Base-by-base conservation (phyloP, 2,888 invertebrate species). In the Amphipoea lucens region DNA sequence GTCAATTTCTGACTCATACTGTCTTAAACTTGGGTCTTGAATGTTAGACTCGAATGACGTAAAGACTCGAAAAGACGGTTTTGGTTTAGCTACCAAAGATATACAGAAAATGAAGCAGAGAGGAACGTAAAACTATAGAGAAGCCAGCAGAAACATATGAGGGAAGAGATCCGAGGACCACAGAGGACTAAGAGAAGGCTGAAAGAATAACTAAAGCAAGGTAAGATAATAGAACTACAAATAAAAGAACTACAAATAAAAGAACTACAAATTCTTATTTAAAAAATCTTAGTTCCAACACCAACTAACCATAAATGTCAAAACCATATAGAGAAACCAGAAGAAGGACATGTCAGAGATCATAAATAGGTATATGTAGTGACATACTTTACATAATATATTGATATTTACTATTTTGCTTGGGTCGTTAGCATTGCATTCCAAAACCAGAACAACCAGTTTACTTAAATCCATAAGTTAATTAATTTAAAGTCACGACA, bases 351-450 rank as follows among this genome's bases (percentile, higher is more conserved):
- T 57, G 57, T 23, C 57, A 57, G n/a, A 57, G 36, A 54, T 36
- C 11, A 45, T 45, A 62, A 62, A 77, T 45, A 45, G 2, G 45
- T 45, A 3, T 12, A 45, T 12, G 0, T 45, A 45, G 57, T 80
- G 45, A 62, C 4, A 36, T 11, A 65, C 3, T 48, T 66, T 9
- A 72, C 14, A 29, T 68, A 76, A 9, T 42, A 42, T 20, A 20
- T 76, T 69, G 4, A 57, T 67, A 69, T 23, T 71, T n/a, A 82
- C 45, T 29, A 71, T 63, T 71, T 82, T 63, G 42, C 36, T 51
- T 79, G 0, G 42, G 48, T 51, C 70, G 36, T 71, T 68, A 63
- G 14, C 54, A 80, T 84, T 80, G 85, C 85, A 76, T 83, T 73
- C 69, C 62, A 14, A 17, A 42, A 68, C 29, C 23, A 54, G n/a